Evolutionary conservation across 2,797 vertebrate genomes (phyloP).

Genomic region (Enteromius anoplus): DNA sequence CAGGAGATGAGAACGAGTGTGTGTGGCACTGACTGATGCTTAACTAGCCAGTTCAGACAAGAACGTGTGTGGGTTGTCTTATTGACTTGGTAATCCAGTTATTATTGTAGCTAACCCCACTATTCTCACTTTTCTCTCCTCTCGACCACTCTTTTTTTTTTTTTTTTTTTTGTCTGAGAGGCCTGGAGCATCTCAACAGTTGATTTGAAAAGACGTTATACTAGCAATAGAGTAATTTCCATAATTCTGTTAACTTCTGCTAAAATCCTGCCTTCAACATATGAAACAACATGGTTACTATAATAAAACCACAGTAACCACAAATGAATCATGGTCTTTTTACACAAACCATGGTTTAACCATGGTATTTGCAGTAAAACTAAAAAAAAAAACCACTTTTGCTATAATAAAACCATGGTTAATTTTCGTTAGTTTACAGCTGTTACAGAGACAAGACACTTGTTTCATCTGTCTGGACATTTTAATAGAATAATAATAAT

Average conservation of each 20-base stretch:
- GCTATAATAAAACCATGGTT: neutral
- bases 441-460: neutral
- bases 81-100: constrained; percentile 13
- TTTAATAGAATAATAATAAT: neutral
- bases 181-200: neutral
- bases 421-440: neutral
- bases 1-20: neutral
- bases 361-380: neutral
- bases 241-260: neutral
- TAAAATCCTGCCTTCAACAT: neutral
- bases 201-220: constrained; percentile 24
- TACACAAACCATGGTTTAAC: neutral
- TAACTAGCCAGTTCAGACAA: constrained; percentile 48
- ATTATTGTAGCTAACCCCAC: constrained; percentile 4
- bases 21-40: constrained; percentile 4
- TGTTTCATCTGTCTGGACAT: neutral
- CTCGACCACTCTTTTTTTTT: constrained; percentile 49
- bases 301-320: neutral
- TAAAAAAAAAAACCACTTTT: neutral
- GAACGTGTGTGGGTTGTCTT: constrained; percentile 1
- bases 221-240: neutral
- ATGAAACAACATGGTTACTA: neutral
- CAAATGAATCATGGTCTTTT: neutral
- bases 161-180: neutral
- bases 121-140: constrained; percentile 5